phyloP scores from a whole-genome alignment of 30 jellyfish, hydroid and myxozoan species.

The Phacellophora camtschatica region DNA sequence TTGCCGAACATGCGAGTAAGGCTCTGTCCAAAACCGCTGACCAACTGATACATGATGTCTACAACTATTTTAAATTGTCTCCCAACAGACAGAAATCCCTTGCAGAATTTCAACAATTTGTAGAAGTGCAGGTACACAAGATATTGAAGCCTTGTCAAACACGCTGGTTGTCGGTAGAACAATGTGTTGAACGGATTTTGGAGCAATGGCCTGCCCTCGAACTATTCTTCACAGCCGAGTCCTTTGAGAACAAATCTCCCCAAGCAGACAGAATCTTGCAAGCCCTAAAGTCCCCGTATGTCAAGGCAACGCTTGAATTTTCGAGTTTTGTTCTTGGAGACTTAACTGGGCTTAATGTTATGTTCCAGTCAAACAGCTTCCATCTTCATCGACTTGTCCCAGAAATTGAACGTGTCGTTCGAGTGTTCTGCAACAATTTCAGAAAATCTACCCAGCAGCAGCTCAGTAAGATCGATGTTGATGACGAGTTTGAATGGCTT shows the following conservation, averaged over 20 bases:
- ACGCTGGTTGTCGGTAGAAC: slow-evolving; percentile 29
- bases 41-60: slow-evolving; percentile 32
- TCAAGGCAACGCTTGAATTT: slow-evolving; percentile 49
- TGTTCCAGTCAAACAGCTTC: slow-evolving; percentile 42
- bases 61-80: slow-evolving; percentile 26
- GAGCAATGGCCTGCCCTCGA: slow-evolving; percentile 41
- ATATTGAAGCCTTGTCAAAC: slow-evolving; percentile 32
- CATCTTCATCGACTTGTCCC: slow-evolving; percentile 25
- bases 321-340: slow-evolving; percentile 26
- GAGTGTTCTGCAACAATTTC: background rate
- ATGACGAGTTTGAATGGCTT: slow-evolving; percentile 43
- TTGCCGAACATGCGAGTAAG: slow-evolving; percentile 49
- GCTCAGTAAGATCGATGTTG: slow-evolving; percentile 1
- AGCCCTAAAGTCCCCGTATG: slow-evolving; percentile 28
- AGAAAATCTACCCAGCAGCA: slow-evolving; percentile 1
- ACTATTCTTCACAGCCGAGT: slow-evolving; percentile 49
- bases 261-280: slow-evolving; percentile 52
- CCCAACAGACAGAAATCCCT: slow-evolving; percentile 6
- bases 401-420: slow-evolving; percentile 30
- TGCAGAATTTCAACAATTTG: background rate
- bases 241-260: slow-evolving; percentile 33
- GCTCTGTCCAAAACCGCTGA: slow-evolving; percentile 34
- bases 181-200: slow-evolving; percentile 18
- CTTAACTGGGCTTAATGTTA: slow-evolving; percentile 15
- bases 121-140: slow-evolving; percentile 11